A percentile compares a stretch with the other conserved stretches of the same genome.
Conservation (phyloP, 2,113 vertebrate species). For the Oriolus oriolus region DNA sequence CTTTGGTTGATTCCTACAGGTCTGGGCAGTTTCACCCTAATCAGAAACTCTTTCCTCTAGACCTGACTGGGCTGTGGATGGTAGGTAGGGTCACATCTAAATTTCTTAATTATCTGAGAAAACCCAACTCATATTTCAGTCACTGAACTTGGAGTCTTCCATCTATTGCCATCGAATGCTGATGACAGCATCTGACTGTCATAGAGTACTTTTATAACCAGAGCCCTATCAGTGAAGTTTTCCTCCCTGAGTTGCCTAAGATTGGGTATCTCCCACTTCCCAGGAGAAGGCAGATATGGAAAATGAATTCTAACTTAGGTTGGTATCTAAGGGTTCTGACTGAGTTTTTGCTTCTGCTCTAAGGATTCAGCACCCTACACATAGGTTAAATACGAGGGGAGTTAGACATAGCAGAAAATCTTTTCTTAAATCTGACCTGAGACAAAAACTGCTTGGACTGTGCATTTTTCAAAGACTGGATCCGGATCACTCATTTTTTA, state of each 20-base stretch:
- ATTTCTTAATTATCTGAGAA: background rate
- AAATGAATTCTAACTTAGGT: background rate
- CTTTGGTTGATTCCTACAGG: background rate
- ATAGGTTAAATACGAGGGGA: background rate
- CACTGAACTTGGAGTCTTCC: background rate
- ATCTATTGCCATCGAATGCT: background rate
- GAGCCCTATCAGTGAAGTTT: background rate
- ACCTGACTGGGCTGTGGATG: background rate
- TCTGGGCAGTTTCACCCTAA: background rate
- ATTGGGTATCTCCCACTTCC: background rate
- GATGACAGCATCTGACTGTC: background rate
- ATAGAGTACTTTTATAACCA: background rate
- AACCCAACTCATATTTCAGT: background rate
- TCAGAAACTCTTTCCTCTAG: background rate
- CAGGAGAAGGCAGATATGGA: background rate
- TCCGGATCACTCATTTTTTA: background rate
- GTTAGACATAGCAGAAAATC: background rate
- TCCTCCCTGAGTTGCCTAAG: rapidly evolving
- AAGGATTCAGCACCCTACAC: background rate
- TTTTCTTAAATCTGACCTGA: background rate
- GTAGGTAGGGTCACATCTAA: rapidly evolving
- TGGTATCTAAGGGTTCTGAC: background rate
- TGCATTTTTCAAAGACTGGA: background rate
- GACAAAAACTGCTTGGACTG: background rate
- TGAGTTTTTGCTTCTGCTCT: background rate